Evolutionary conservation across 2,797 vertebrate genomes (phyloP).

Genomic region (Hippocampus kuda): DNA sequence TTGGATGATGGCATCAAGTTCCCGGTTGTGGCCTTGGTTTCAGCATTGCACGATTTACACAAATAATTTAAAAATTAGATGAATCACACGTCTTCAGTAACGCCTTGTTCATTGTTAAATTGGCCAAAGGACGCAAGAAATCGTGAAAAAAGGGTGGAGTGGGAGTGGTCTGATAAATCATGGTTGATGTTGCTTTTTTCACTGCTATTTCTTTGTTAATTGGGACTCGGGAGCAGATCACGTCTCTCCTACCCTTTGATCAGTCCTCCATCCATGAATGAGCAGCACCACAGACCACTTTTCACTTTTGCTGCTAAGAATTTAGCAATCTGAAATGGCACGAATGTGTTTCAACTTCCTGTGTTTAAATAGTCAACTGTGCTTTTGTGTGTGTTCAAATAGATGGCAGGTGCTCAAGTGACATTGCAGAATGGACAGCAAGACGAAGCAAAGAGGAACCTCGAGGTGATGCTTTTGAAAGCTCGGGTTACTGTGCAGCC

Average conservation of each 20-base stretch:
- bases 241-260: background rate
- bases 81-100: too few species aligned
- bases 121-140: background rate
- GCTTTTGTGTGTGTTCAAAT: background rate
- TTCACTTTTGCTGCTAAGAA: background rate
- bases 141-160: background rate
- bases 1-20: too few species aligned
- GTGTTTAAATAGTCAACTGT: background rate
- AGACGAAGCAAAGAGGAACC: slow-evolving; percentile 31
- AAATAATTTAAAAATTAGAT: too few species aligned
- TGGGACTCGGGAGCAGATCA: background rate
- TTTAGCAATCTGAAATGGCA: background rate
- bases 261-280: background rate
- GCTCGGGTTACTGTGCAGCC: background rate
- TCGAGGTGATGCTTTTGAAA: slow-evolving; percentile 23
- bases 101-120: too few species aligned
- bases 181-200: background rate
- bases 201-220: background rate
- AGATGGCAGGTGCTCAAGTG: background rate
- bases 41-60: too few species aligned
- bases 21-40: too few species aligned
- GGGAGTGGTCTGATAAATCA: background rate
- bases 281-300: background rate
- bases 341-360: background rate
- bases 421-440: background rate